Evolutionary conservation across 2,797 vertebrate species (phyloP), one percentile per base, ranked within the genome.

Genomic region (Neosilurus mollespiculum): DNA sequence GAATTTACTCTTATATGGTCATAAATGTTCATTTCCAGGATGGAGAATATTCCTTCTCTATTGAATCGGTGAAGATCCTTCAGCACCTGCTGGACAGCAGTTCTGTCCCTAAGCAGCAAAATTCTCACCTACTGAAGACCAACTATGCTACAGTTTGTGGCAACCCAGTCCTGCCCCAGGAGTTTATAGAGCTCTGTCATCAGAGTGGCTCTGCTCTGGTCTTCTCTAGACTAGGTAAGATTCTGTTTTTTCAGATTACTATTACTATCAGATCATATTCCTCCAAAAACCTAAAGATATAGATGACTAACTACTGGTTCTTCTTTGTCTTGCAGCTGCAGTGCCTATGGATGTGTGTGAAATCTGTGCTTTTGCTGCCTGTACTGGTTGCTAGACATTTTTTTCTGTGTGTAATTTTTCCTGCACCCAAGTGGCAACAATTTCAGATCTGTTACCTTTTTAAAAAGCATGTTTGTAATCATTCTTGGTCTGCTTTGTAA

Each of bases 331-430:
- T 81, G 34, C 87, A 95, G 94, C 90, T 56, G 30, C 84, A 15
- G 86, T 94, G 83, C 91, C 91, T 7, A 1, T 91, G 64, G 94
- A 95, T 7, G 86, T 94, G 78, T 95, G 95, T 86, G 94, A 95
- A 89, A 94, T 95, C 86, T 95, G 95, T n/a, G 93, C 94, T 8
- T 95, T 92, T 3, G 94, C 92, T 0, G 95, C 94, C 88, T 95
- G 95, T 89, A 92, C 93, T 2, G 95, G 95, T 37, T 95, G 95
- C 87, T 95, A 90, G 89, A 87, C 56, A n/a, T n/a, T 82, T 12
- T 22, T 22, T 34, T 7, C 30, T 70, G 3, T 7, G 26, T 43
- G 30, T n/a, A 53, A 81, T 82, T 26, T 72, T 58, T 51, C 58
- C 86, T 88, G 83, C 14, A 79, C 22, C 16, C 69, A 83, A 59